Evolutionary conservation across 2,797 vertebrate genomes (phyloP), one percentile per base, ranked within the genome.

Genomic region (Lycodopsis pacificus): DNA sequence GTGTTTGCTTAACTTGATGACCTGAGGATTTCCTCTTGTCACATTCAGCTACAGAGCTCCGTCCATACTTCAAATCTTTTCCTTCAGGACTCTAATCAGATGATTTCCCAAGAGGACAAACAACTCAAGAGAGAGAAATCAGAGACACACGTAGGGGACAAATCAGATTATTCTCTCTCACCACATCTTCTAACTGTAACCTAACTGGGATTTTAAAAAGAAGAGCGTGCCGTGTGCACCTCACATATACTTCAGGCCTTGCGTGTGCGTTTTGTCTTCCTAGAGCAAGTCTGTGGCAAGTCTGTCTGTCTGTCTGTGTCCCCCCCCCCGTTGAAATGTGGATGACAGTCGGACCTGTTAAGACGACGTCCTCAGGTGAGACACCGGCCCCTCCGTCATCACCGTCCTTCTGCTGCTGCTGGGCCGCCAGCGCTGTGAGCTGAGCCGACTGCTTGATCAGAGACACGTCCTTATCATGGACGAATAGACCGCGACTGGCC

Each of bases 381-480:
- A 84, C 80, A 20, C 75, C 81, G 86, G 79, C 13, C 7, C 68
- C 91, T 57, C 83, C 68, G 62, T 90, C 89, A 73, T 62, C 88
- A 0, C 85, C 88, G 4, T 95, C 83, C 69, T 85, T 77, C 93
- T 90, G 81, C 91, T 97, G 96, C 82, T 97, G 97, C 90, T 97
- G 97, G 17, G 96, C 96, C 1, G 97, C 97, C 89, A 98, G 93
- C 0, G 97, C 97, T 0, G 97, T 99, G 86, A 98, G 96, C 90
- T 98, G 97, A 54, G 97, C 97, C 0, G 97, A 98, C 90, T 99
- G 97, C 90, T 98, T 98, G 84, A 98, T 94, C 85, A 99, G 92
- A 76, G 97, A 99, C 75, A 99, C 96, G 93, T 98, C n/a, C n/a
- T n/a, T n/a, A 98, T 88, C 25, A 25, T 25, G 25, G 25, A 25